Evolutionary conservation across 2,888 invertebrate genomes (phyloP).

Genomic region (Pseudococcus viburni): DNA sequence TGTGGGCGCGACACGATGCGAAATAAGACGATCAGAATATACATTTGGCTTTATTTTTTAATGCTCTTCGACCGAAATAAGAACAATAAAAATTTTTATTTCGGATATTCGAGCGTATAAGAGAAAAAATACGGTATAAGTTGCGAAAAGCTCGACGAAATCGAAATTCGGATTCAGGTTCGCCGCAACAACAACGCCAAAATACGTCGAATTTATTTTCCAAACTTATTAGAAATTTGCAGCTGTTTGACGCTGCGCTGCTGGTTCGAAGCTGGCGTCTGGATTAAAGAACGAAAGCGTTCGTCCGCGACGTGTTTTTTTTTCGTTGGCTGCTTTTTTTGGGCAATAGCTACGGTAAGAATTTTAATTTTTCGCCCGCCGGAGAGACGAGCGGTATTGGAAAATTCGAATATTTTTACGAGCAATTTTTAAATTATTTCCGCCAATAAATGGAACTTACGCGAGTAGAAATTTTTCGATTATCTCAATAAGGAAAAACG

Average conservation of each 20-base stretch:
- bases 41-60: slow-evolving; percentile 54
- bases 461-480: slow-evolving; percentile 56
- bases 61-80: slow-evolving; percentile 23
- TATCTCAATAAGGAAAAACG: slow-evolving; percentile 53
- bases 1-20: background rate
- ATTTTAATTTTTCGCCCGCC: slow-evolving; percentile 29
- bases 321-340: background rate
- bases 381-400: slow-evolving; percentile 1
- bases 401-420: slow-evolving; percentile 54
- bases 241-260: background rate
- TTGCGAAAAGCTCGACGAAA: background rate
- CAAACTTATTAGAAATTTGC: slow-evolving; percentile 17
- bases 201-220: slow-evolving; percentile 15
- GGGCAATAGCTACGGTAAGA: background rate
- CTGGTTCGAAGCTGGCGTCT: background rate
- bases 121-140: background rate
- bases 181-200: background rate
- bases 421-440: slow-evolving; percentile 57
- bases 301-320: slow-evolving; percentile 8
- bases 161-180: background rate
- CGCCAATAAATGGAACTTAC: slow-evolving; percentile 55
- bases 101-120: background rate
- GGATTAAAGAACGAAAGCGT: background rate
- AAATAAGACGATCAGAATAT: slow-evolving; percentile 25
- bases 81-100: slow-evolving; percentile 56